Percentiles rank a stretch among this genome's conserved stretches.
phyloP scores from a whole-genome alignment of 1,140 invertebrate genomes.

The Olivierus martensii region DNA sequence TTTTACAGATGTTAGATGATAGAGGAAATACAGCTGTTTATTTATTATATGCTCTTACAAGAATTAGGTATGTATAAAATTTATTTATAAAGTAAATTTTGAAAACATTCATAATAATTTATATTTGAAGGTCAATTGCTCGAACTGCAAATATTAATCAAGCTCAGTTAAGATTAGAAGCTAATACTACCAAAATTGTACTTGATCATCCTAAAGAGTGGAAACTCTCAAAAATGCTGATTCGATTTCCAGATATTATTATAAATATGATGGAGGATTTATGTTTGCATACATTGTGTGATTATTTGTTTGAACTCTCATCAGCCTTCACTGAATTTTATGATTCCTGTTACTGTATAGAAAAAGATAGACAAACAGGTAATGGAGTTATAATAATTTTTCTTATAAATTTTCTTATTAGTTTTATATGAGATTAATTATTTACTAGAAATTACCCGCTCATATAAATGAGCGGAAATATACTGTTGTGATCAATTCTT shows the following conservation, averaged over 20 bases:
- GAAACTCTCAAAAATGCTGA: conserved; percentile 73
- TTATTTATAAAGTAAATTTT: conserved; percentile 22
- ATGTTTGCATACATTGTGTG: conserved; percentile 77
- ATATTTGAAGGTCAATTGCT: conserved; percentile 44
- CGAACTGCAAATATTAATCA: conserved; percentile 52
- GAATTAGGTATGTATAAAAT: conserved; percentile 55
- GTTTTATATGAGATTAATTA: background rate
- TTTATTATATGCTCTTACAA: conserved; percentile 84
- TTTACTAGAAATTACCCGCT: too few species aligned
- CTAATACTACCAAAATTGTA: conserved; percentile 42
- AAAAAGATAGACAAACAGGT: conserved; percentile 45
- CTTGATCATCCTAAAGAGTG: conserved; percentile 85
- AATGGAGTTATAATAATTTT: background rate
- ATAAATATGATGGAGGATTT: conserved; percentile 70
- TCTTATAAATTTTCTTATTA: background rate
- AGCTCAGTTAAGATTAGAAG: conserved; percentile 40
- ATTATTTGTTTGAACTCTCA: conserved; percentile 91
- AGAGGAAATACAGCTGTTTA: conserved; percentile 98
- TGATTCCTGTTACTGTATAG: conserved; percentile 92
- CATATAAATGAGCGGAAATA: too few species aligned
- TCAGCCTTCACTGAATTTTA: conserved; percentile 90
- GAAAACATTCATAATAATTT: background rate
- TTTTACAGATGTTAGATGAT: conserved; percentile 84
- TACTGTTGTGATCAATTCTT: too few species aligned
- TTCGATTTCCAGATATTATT: conserved; percentile 71